phyloP scores from a whole-genome alignment of 2,113 vertebrate species.

The Varanus komodoensis region DNA sequence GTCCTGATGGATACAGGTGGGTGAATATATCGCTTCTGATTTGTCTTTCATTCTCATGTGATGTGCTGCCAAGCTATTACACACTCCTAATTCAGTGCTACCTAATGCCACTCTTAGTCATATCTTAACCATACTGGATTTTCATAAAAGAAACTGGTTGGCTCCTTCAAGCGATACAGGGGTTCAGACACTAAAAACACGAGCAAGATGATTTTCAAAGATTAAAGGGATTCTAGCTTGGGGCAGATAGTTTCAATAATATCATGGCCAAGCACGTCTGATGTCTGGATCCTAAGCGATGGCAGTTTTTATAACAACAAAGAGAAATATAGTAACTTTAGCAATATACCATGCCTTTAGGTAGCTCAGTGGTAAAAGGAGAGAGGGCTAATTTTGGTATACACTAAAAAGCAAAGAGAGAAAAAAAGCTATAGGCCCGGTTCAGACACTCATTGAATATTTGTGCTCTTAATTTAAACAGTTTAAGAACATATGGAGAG shows the following conservation, averaged over 20 bases:
- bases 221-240: slow-evolving; percentile 25
- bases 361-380: not conserved
- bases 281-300: not conserved
- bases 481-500: too few species aligned
- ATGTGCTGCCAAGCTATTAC: slow-evolving; percentile 55
- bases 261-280: not conserved
- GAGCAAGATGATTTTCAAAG: not conserved
- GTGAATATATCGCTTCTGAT: slow-evolving; percentile 62
- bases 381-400: not conserved
- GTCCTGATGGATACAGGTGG: slow-evolving; percentile 37
- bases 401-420: too few species aligned
- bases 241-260: slow-evolving; percentile 31
- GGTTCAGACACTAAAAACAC: not conserved
- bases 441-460: not conserved
- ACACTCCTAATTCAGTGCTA: slow-evolving; percentile 38
- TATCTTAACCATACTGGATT: slow-evolving; percentile 10
- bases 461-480: too few species aligned
- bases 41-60: slow-evolving; percentile 60
- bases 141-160: slow-evolving; percentile 28
- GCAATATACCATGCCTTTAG: too few species aligned
- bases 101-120: slow-evolving; percentile 34
- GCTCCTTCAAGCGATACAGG: not conserved
- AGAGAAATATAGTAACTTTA: not conserved
- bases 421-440: not conserved
- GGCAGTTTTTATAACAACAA: not conserved